Evolutionary conservation across 2,888 invertebrate species (phyloP), one percentile per base, ranked within the genome.

Genomic region (Merodon equestris): DNA sequence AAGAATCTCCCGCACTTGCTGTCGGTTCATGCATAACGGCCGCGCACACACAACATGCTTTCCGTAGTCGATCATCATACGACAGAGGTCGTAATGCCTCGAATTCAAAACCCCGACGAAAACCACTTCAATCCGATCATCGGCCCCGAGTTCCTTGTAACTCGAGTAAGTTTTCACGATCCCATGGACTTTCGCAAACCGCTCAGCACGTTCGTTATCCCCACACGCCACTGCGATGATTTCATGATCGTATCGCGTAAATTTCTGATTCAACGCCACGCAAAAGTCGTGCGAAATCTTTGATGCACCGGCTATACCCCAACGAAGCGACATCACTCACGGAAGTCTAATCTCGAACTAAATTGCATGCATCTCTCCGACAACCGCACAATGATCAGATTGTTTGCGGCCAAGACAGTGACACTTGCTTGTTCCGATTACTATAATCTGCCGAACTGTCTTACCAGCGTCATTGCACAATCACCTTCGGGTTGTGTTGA

Each of bases 21-120:
- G 92, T 36, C 90, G 89, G 86, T 95, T 95, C 89, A 96, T 88
- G 42, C 94, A 93, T 74, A 97, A 88, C 0, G 97, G 96, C 87
- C 96, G 97, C 87, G 97, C 97, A 86, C 96, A 95, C 1, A 97
- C 89, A 1, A 97, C 93, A 84, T 95, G 93, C 86, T 97, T 97
- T 0, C 94, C 94, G 83, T 92, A 90, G 73, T 93, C 91, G 18
- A 97, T 89, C 91, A 94, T 94, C 81, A 94, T 84, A 85, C 93
- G 93, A 0, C 92, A 90, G 9, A 94, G 87, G 17, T 91, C 89
- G 79, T 92, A 92, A 88, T 97, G 97, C 67, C 92, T 90, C 0
- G 93, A 90, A 86, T 94, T 93, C 13, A 96, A 88, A 1, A 92
- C 90, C 5, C 95, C 96, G 70, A 97, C 91, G 86, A 96, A 97